Evolutionary conservation across 1,140 invertebrate species (phyloP).

Genomic region (Phymorhynchus buccinoides): DNA sequence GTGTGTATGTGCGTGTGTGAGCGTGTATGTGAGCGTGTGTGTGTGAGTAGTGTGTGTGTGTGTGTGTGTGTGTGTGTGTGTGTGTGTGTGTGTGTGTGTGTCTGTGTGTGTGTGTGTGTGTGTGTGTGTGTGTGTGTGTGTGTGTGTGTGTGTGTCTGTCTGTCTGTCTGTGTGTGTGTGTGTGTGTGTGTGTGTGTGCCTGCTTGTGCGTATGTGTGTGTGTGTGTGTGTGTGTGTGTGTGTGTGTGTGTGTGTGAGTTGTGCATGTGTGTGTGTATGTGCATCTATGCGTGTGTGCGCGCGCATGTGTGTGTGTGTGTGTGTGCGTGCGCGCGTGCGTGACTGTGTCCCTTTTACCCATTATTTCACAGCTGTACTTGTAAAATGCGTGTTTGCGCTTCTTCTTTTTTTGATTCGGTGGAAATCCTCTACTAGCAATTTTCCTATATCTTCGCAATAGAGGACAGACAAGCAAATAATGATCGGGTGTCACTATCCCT

Average conservation of each 20-base stretch:
- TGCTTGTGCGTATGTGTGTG: not conserved
- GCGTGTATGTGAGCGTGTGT: too few relatives aligned
- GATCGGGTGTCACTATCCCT: not conserved
- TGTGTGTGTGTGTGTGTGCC: too few relatives aligned
- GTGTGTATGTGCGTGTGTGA: too few relatives aligned
- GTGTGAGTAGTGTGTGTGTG: not conserved
- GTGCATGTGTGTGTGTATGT: too few relatives aligned
- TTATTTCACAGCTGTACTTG: not conserved
- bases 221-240: not conserved
- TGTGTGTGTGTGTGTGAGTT: constrained; percentile 5
- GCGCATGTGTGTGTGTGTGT: constrained; percentile 24
- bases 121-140: not conserved
- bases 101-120: not conserved
- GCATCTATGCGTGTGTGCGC: too few relatives aligned
- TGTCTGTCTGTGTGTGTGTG: not conserved
- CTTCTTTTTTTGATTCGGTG: too few relatives aligned
- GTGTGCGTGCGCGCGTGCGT: too few relatives aligned
- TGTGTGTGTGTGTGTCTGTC: not conserved
- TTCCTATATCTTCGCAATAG: too few relatives aligned
- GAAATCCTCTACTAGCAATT: too few relatives aligned
- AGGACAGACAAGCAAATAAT: too few relatives aligned
- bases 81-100: too few relatives aligned
- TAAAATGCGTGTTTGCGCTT: too few relatives aligned
- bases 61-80: not conserved
- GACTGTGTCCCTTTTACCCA: not conserved